Evolutionary conservation across 2,113 vertebrate species (phyloP).

Genomic region (Argyrosomus japonicus): DNA sequence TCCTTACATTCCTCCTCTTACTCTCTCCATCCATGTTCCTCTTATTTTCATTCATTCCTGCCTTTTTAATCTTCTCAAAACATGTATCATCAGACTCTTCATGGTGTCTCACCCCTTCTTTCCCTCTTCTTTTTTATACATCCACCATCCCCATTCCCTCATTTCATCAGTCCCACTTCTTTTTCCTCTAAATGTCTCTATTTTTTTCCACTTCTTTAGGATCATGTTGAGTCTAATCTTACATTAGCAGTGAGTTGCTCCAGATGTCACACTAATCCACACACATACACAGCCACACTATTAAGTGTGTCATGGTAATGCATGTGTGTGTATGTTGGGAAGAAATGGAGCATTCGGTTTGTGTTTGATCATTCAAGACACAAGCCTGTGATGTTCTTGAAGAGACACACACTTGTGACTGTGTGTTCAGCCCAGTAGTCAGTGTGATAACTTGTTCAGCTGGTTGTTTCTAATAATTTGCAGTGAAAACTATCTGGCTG

Average conservation of each 20-base stretch:
- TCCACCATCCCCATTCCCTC: slow-evolving; percentile 18
- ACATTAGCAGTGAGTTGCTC: slow-evolving; percentile 43
- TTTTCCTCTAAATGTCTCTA: background rate
- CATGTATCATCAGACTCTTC: slow-evolving; percentile 55
- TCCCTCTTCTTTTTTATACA: slow-evolving; percentile 10
- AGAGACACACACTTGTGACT: background rate
- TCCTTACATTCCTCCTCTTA: slow-evolving; percentile 26
- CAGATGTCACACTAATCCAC: slow-evolving; percentile 46
- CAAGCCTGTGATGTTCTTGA: background rate
- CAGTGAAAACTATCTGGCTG: background rate
- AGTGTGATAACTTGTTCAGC: slow-evolving; percentile 9
- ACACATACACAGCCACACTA: slow-evolving; percentile 12
- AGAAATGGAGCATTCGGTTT: slow-evolving; percentile 12
- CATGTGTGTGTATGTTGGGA: background rate
- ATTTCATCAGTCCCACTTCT: slow-evolving; percentile 9
- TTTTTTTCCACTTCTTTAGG: background rate
- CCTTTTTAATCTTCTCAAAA: slow-evolving; percentile 65
- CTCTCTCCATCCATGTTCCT: slow-evolving; percentile 37
- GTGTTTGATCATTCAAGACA: slow-evolving; percentile 13
- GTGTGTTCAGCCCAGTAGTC: background rate
- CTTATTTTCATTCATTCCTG: slow-evolving; percentile 53
- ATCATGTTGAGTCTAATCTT: slow-evolving; percentile 44
- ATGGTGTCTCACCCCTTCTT: slow-evolving; percentile 18
- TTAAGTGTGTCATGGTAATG: background rate
- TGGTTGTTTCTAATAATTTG: slow-evolving; percentile 10